phyloP scores from a whole-genome alignment of 2,113 vertebrate genomes.

The Zapus hudsonius region DNA sequence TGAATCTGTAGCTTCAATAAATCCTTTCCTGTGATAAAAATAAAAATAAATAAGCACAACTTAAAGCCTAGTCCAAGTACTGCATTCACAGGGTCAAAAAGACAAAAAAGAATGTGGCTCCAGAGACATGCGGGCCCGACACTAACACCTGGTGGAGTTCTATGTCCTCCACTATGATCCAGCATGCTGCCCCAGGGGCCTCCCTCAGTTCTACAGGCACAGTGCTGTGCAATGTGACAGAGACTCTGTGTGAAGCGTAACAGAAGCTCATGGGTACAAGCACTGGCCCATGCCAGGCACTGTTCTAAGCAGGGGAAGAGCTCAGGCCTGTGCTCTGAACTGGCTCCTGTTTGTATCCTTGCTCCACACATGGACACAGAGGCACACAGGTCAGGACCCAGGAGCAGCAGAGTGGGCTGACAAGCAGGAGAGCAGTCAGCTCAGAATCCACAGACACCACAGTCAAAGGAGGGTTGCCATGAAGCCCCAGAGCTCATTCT shows the following conservation, averaged over 20 bases:
- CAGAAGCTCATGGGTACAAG: background rate
- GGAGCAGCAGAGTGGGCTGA: background rate
- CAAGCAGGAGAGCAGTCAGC: background rate
- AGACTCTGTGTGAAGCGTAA: background rate
- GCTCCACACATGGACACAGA: background rate
- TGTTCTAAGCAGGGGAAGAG: no score
- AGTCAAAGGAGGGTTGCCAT: background rate
- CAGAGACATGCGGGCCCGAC: background rate
- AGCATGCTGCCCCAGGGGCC: no score
- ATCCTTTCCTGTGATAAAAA: no score
- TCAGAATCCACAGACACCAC: no score
- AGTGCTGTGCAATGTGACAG: no score
- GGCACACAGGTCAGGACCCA: background rate
- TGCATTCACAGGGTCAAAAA: no score
- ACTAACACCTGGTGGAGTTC: background rate
- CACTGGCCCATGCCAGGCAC: background rate
- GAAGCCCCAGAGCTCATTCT: no score
- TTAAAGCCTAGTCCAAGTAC: rapidly evolving
- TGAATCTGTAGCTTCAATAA: no score
- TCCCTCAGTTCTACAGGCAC: no score
- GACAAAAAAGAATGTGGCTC: background rate
- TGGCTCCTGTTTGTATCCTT: background rate
- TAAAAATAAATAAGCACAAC: background rate
- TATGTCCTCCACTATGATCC: no score
- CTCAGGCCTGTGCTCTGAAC: background rate